phyloP scores from a whole-genome alignment of 2,113 vertebrate species.

The Platichthys stellatus region DNA sequence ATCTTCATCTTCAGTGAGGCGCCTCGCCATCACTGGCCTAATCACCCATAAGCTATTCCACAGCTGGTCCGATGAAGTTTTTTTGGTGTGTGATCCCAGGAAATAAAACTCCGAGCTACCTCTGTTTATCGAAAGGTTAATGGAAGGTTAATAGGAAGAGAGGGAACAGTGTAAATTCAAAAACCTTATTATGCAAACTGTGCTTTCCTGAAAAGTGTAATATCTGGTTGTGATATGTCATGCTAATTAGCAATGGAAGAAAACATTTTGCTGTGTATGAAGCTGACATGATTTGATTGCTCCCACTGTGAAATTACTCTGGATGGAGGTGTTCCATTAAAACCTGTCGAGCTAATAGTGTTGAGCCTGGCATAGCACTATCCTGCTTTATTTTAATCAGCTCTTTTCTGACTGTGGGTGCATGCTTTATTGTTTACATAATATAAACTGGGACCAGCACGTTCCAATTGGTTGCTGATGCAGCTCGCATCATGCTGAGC shows the following conservation, averaged over 20 bases:
- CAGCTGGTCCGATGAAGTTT: constrained; percentile 76
- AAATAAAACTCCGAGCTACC: constrained; percentile 65
- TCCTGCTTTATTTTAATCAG: constrained; percentile 24
- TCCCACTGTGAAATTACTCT: constrained; percentile 29
- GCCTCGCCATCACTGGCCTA: constrained; percentile 68
- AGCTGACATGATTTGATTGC: constrained; percentile 32
- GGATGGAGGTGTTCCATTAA: constrained; percentile 51
- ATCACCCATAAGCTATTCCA: constrained; percentile 72
- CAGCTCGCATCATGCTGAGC: constrained; percentile 49
- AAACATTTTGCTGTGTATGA: constrained; percentile 50
- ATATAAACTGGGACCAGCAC: constrained; percentile 27
- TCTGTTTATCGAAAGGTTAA: constrained; percentile 82
- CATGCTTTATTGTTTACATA: constrained; percentile 24
- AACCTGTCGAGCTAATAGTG: constrained; percentile 31
- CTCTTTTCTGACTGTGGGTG: constrained; percentile 16
- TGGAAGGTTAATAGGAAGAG: constrained; percentile 81
- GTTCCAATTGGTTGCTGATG: constrained; percentile 50
- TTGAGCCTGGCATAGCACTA: constrained; percentile 1
- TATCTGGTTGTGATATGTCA: constrained; percentile 45
- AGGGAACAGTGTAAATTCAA: constrained; percentile 68
- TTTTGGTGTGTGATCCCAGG: constrained; percentile 56
- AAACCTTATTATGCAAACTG: constrained; percentile 77
- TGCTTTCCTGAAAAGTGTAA: constrained; percentile 57
- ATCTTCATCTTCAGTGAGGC: constrained; percentile 57
- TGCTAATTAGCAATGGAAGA: constrained; percentile 57